Evolutionary conservation across 2,888 invertebrate species (phyloP), one percentile per base, ranked within the genome.

Genomic region (Lymantria dispar): DNA sequence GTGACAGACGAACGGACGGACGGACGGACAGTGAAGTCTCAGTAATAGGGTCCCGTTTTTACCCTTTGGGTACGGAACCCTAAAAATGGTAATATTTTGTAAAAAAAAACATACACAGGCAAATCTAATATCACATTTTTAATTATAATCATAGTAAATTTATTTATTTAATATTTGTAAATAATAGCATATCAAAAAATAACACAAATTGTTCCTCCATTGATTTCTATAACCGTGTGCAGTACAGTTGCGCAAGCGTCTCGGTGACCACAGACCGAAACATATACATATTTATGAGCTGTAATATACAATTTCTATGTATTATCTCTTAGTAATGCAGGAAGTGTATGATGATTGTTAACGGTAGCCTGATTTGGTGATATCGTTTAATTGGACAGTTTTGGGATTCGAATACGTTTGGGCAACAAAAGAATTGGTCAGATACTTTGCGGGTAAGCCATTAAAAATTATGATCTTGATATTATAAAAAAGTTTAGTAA

Each of bases 241-340:
- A 72, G 80, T 76, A 83, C 84, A 86, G 67, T 91, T 91, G 90
- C 87, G 90, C 87, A 90, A 91, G 83, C 81, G 81, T 78, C 68
- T 79, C 78, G 78, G 84, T 87, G 87, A 78, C 84, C 90, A 89
- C 87, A 78, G 82, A 91, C 83, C 90, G 90, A 87, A 78, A 87
- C 90, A 80, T 80, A 91, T 90, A 83, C 89, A 91, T 91, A 91
- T 91, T 87, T 87, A 91, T 90, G 87, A 91, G 84, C 78, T 79
- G 83, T 89, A 88, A 89, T 90, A 87, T 85, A 91, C 89, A 87
- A 89, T 90, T 90, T 91, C 89, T 89, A 90, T 90, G 89, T 90
- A 87, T 89, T 88, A 90, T 88, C 89, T 88, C 78, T 71, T 71
- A 76, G 85, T 87, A 87, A 87, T 84, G 83, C 87, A 88, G 90